These are phyloP conservation scores for Odontomyia ornata DNA, from an alignment of 2,888 invertebrate genomes.

Conservation along the genomic window DNA sequence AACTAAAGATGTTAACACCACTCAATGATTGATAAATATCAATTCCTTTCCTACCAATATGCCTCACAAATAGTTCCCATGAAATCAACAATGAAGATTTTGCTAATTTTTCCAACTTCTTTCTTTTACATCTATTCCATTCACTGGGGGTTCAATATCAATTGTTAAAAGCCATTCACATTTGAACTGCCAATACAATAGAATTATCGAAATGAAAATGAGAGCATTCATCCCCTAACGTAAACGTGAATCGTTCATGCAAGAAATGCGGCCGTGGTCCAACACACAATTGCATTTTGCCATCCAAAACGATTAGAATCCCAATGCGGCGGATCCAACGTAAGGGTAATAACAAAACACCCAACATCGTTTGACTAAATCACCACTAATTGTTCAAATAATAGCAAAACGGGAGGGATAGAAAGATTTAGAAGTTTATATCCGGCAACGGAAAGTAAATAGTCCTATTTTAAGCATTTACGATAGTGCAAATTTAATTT, in stretches of 20 bases:
- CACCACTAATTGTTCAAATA: slow-evolving; percentile 42
- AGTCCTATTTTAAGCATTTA: slow-evolving; percentile 18
- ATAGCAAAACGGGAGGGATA: slow-evolving; percentile 12
- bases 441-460: neutral
- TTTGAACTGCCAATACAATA: slow-evolving; percentile 36
- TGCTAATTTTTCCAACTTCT: slow-evolving; percentile 27
- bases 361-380: slow-evolving; percentile 32
- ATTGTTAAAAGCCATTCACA: slow-evolving; percentile 39
- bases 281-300: neutral
- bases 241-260: neutral
- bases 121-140: slow-evolving; percentile 2
- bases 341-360: slow-evolving; percentile 24
- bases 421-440: neutral
- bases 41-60: neutral
- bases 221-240: slow-evolving; percentile 25
- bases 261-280: neutral
- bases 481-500: slow-evolving; percentile 37
- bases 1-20: too few species aligned
- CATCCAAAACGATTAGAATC: slow-evolving; percentile 31
- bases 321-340: neutral
- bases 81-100: slow-evolving; percentile 23
- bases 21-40: too few species aligned
- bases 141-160: slow-evolving; percentile 40
- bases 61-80: slow-evolving; percentile 34
- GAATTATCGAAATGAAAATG: slow-evolving; percentile 42